Evolutionary conservation across 2,888 invertebrate genomes (phyloP).

Genomic region (Amphipoea oculea): DNA sequence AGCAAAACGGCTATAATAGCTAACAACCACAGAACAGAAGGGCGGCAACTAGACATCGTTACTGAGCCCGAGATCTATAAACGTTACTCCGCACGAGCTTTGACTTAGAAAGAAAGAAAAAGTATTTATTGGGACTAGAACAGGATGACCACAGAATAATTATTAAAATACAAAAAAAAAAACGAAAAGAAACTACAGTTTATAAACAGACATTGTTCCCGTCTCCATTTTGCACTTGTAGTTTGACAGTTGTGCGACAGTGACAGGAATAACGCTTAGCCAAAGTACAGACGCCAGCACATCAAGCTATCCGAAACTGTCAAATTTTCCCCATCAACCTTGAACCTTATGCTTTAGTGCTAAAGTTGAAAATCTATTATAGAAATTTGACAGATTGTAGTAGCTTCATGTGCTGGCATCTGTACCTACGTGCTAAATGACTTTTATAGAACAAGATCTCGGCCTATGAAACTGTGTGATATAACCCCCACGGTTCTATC

Average conservation of each 20-base stretch:
- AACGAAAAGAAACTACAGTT: background rate
- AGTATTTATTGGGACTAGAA: background rate
- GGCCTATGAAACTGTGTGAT: constrained; percentile 38
- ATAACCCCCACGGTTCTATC: constrained; percentile 9
- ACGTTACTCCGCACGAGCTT: background rate
- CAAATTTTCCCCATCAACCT: no score
- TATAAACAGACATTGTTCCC: background rate
- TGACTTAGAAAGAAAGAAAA: background rate
- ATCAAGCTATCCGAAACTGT: no score
- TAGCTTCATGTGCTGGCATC: no score
- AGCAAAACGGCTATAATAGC: constrained; percentile 63
- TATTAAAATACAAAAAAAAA: background rate
- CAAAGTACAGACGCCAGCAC: no score
- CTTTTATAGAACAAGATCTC: background rate
- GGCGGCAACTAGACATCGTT: constrained; percentile 59
- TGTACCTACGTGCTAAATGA: background rate
- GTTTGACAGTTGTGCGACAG: background rate
- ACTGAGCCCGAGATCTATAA: constrained; percentile 20
- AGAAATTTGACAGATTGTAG: no score
- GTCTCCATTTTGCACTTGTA: background rate
- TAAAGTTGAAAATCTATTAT: no score
- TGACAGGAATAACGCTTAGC: background rate
- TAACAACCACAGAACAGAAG: constrained; percentile 65
- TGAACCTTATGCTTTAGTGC: no score
- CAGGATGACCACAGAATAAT: background rate